A percentile compares a stretch with the other conserved stretches of the same genome.
These are phyloP conservation scores for Tenthredo amoena DNA, from an alignment of 2,888 invertebrate species.

Conservation along the genomic window DNA sequence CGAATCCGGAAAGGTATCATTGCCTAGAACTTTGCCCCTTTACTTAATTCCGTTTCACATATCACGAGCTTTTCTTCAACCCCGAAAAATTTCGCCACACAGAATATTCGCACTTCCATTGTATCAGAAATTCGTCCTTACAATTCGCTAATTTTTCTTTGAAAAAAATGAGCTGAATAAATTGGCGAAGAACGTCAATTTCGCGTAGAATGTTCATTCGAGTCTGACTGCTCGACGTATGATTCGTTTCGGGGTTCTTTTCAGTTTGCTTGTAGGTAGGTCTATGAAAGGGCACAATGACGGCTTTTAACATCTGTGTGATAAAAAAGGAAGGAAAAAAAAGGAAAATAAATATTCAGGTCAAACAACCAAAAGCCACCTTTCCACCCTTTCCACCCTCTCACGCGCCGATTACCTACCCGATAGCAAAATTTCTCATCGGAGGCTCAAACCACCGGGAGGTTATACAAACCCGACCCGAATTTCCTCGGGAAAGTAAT, in stretches of 20 bases:
- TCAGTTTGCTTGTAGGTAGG: background rate
- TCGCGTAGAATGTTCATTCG: background rate
- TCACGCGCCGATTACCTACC: slow-evolving; percentile 4
- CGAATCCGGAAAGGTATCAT: background rate
- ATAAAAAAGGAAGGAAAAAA: slow-evolving; percentile 3
- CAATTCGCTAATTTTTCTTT: background rate
- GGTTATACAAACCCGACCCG: background rate
- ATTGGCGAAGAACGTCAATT: background rate
- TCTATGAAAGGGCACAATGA: background rate
- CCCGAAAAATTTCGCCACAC: background rate
- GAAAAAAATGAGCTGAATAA: background rate
- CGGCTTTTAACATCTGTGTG: slow-evolving; percentile 8
- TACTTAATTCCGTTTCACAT: background rate
- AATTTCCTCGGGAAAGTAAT: background rate
- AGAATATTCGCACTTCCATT: background rate
- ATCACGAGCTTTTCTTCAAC: background rate
- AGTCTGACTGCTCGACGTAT: background rate
- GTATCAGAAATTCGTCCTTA: background rate
- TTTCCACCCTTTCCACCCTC: background rate
- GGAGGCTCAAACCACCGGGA: background rate
- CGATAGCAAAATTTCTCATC: slow-evolving; percentile 39
- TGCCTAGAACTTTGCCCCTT: background rate
- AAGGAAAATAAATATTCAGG: slow-evolving; percentile 24
- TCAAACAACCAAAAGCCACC: slow-evolving; percentile 30
- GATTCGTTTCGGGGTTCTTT: background rate